Evolutionary conservation across 2,888 invertebrate species (phyloP).

Genomic region (Hypena proboscidalis): DNA sequence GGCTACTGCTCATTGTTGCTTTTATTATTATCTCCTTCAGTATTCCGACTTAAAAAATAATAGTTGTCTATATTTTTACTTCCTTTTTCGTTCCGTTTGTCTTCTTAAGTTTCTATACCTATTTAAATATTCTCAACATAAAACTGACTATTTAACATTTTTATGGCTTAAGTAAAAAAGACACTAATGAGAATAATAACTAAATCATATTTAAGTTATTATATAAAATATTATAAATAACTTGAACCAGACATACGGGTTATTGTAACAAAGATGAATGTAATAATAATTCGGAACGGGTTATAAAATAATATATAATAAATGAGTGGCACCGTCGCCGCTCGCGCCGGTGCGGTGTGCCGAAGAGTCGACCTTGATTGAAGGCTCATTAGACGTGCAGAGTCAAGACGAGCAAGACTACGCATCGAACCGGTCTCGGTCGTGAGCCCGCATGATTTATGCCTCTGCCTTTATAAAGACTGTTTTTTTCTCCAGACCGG

Average conservation of each 20-base stretch:
- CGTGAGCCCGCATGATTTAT: constrained; percentile 82
- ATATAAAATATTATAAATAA: constrained; percentile 18
- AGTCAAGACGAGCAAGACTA: constrained; percentile 62
- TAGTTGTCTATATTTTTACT: constrained; percentile 29
- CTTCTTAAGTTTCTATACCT: constrained; percentile 11
- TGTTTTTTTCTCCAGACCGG: constrained; percentile 69
- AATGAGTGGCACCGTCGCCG: constrained; percentile 58
- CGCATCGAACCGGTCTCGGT: constrained; percentile 69
- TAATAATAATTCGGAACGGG: constrained; percentile 45
- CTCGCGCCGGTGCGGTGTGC: no score
- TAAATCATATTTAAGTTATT: no score
- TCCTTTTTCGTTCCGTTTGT: constrained; percentile 5
- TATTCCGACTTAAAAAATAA: constrained; percentile 59
- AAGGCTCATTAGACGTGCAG: constrained; percentile 76
- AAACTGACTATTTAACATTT: constrained; percentile 11
- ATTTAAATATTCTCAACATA: constrained; percentile 17
- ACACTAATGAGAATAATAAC: constrained; percentile 8
- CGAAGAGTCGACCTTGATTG: constrained; percentile 79
- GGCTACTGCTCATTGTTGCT: constrained; percentile 68
- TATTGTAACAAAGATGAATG: constrained; percentile 8
- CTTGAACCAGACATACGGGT: constrained; percentile 15
- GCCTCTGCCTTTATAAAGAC: constrained; percentile 71
- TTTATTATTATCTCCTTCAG: constrained; percentile 69
- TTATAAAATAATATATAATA: no score
- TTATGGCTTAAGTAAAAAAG: constrained; percentile 11